phyloP scores from a whole-genome alignment of 2,113 vertebrate genomes.

The Deroptyus accipitrinus region DNA sequence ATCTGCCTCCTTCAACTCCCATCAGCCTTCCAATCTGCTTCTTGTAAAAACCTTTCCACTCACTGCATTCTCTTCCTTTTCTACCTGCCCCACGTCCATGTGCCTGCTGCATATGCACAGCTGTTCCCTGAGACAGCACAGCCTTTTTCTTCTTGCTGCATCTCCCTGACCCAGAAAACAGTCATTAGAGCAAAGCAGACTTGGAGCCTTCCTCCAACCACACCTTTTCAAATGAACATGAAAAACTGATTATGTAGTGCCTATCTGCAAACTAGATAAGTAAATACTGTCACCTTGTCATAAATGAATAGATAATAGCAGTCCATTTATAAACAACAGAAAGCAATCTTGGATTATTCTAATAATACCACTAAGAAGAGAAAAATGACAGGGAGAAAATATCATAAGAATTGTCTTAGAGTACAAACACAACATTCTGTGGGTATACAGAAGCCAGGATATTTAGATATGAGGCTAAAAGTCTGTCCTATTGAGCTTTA shows the following conservation, averaged over 20 bases:
- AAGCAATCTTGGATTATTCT: constrained; percentile 26
- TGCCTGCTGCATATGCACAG: background rate
- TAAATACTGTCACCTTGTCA: constrained; percentile 32
- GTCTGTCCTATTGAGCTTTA: background rate
- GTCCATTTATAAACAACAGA: constrained; percentile 53
- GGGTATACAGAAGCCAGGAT: background rate
- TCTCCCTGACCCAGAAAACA: constrained; percentile 3
- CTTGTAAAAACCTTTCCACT: background rate
- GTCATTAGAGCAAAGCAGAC: background rate
- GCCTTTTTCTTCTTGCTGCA: background rate
- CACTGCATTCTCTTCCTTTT: background rate
- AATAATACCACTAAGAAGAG: constrained; percentile 7
- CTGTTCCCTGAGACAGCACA: background rate
- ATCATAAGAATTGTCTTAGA: background rate
- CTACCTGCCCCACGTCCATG: background rate
- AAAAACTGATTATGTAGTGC: background rate
- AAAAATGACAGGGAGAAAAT: background rate
- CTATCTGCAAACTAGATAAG: constrained; percentile 11
- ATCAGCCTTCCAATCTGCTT: background rate
- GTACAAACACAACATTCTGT: background rate
- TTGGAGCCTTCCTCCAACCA: background rate
- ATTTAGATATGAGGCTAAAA: background rate
- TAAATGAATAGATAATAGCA: constrained; percentile 29
- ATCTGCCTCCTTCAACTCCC: background rate
- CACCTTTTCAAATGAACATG: background rate